Evolutionary conservation across 2,797 vertebrate species (phyloP).

Genomic region (Pelodytes ibericus): DNA sequence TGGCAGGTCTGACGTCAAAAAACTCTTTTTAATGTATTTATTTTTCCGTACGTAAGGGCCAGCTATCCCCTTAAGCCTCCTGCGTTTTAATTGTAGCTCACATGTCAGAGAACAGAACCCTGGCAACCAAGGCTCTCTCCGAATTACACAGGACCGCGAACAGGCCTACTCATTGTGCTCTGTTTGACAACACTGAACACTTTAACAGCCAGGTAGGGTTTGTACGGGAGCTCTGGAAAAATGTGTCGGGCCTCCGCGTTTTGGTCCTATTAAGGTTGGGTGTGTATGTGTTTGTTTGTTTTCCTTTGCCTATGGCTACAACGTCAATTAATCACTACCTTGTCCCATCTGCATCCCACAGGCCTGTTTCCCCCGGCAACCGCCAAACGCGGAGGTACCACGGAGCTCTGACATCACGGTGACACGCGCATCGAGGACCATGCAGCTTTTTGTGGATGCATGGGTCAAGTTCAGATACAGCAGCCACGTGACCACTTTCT

Average conservation of each 20-base stretch:
- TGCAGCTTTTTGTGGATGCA: constrained; percentile 22
- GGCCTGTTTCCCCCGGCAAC: constrained; percentile 42
- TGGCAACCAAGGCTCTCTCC: neutral
- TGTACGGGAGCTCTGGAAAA: constrained; percentile 9
- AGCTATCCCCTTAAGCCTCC: no score
- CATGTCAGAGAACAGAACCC: neutral
- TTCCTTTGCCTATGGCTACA: constrained; percentile 40
- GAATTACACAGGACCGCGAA: neutral
- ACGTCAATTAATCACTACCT: constrained; percentile 45
- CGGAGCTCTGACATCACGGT: constrained; percentile 40
- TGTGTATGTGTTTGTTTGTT: constrained; percentile 25
- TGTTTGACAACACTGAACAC: constrained; percentile 15
- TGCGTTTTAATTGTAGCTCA: no score
- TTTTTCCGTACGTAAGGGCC: no score
- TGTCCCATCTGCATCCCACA: constrained; percentile 37
- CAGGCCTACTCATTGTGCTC: constrained; percentile 4
- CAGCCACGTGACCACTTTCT: constrained; percentile 20
- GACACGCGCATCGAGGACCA: constrained; percentile 18
- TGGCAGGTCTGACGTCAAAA: no score
- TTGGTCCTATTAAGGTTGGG: constrained; percentile 11
- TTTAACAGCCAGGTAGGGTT: neutral
- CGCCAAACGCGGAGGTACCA: constrained; percentile 31
- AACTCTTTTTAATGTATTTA: no score
- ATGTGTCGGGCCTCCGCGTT: neutral
- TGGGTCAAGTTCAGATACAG: neutral